These are phyloP conservation scores for Florisuga fusca DNA, from an alignment of 2,797 vertebrate species.

Conservation along the genomic window DNA sequence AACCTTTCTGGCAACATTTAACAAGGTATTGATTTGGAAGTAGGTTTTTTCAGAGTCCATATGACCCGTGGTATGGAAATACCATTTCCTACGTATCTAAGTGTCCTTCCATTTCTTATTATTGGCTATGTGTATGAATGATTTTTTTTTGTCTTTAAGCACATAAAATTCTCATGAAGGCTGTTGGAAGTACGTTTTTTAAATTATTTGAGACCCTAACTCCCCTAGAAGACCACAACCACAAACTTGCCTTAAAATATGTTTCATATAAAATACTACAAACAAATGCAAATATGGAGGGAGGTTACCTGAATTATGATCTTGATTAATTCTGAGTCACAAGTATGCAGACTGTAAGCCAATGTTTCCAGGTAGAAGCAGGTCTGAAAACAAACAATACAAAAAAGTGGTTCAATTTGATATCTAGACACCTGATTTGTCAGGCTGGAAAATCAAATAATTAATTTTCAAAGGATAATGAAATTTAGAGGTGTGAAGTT, in stretches of 20 bases:
- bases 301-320: not conserved
- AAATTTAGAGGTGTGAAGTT: no score
- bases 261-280: not conserved
- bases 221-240: not conserved
- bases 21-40: not conserved
- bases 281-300: not conserved
- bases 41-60: not conserved
- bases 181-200: not conserved
- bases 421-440: not conserved
- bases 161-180: not conserved
- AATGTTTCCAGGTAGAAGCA: not conserved
- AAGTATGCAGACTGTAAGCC: not conserved
- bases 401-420: not conserved
- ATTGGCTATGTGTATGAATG: fast-evolving
- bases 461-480: not conserved
- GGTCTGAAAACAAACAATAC: not conserved
- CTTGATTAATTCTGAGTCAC: not conserved
- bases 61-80: not conserved
- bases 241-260: not conserved
- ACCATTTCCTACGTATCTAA: not conserved
- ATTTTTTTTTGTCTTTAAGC: not conserved
- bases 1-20: not conserved
- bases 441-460: not conserved
- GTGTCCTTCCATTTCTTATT: not conserved
- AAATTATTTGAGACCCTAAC: not conserved